Percentiles rank a stretch among this genome's conserved stretches.
These are phyloP conservation scores for Ophion obscuratus DNA, from an alignment of 2,888 invertebrate species.

Conservation along the genomic window DNA sequence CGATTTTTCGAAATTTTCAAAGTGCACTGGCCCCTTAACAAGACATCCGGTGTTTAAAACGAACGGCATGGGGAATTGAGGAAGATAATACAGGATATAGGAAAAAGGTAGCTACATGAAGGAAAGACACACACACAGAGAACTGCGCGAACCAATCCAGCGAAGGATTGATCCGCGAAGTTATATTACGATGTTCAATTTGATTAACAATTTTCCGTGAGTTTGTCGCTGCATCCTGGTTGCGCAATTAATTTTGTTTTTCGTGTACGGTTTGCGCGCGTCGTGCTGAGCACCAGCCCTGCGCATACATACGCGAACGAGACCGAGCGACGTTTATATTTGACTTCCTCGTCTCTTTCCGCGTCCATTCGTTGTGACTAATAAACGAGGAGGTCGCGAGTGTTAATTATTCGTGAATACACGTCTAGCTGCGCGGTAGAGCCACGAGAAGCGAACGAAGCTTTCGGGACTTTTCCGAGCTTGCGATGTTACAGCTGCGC, in stretches of 20 bases:
- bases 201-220: neutral
- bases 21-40: no score
- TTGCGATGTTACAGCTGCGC: slow-evolving; percentile 13
- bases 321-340: neutral
- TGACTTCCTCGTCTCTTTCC: slow-evolving; percentile 24
- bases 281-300: neutral
- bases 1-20: no score
- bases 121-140: neutral
- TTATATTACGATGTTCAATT: neutral
- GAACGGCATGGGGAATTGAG: no score
- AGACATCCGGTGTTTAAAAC: no score
- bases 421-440: slow-evolving; percentile 23
- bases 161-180: neutral
- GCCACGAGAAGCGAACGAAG: slow-evolving; percentile 14
- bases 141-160: neutral
- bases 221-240: neutral
- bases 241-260: neutral
- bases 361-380: slow-evolving; percentile 29
- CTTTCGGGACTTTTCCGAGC: slow-evolving; percentile 18
- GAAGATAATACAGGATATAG: no score
- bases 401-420: slow-evolving; percentile 60
- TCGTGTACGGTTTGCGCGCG: neutral
- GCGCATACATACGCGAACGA: neutral
- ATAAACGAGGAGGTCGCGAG: slow-evolving; percentile 33
- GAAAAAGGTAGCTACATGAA: no score